Percentiles rank a stretch among this genome's conserved stretches.
phyloP scores from a whole-genome alignment of 2,113 vertebrate species.

The Eclectus roratus region DNA sequence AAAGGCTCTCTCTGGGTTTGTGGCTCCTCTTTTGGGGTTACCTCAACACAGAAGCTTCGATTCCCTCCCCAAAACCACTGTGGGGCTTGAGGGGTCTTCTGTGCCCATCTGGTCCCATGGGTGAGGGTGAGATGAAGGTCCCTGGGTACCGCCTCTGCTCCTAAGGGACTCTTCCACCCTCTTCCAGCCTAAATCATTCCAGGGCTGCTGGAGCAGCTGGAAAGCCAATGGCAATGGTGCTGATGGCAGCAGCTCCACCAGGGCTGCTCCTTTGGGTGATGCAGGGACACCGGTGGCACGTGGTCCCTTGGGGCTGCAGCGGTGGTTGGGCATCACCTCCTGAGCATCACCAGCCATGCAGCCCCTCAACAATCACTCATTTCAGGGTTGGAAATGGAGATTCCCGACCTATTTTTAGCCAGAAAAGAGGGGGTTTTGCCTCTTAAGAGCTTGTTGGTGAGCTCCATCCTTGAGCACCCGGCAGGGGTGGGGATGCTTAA shows the following conservation, averaged over 20 bases:
- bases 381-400: no score
- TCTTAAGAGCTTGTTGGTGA: rapidly evolving
- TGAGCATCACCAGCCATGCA: rapidly evolving
- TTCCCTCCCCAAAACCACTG: neutral
- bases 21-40: neutral
- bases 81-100: rapidly evolving
- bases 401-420: neutral
- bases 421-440: neutral
- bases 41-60: rapidly evolving
- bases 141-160: neutral
- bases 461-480: rapidly evolving
- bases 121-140: rapidly evolving
- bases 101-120: neutral
- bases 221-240: rapidly evolving
- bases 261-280: neutral
- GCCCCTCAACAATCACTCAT: rapidly evolving
- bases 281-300: rapidly evolving
- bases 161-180: neutral
- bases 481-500: rapidly evolving
- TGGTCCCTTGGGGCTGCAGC: rapidly evolving
- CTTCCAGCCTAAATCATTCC: rapidly evolving
- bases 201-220: neutral
- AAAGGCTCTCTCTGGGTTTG: neutral
- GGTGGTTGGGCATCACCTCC: rapidly evolving
- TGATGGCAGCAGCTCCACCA: neutral